phyloP scores from a whole-genome alignment of 2,113 vertebrate species.

The Ceyx cyanopectus region DNA sequence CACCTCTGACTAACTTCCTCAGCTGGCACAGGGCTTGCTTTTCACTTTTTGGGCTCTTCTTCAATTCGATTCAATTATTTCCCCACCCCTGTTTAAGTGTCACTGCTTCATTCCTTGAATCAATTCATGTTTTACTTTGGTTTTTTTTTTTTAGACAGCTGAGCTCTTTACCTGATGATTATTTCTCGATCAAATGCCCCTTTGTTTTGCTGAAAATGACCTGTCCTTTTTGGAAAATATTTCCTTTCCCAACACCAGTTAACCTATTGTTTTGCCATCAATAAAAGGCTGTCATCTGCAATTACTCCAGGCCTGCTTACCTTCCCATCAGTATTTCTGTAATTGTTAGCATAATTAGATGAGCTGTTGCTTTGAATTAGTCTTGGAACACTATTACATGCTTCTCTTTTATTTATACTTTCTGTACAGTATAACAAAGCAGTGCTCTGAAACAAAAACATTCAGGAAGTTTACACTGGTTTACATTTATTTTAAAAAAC shows the following conservation, averaged over 20 bases:
- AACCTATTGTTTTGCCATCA: not conserved
- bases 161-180: not conserved
- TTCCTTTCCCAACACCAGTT: not conserved
- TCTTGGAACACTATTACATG: not conserved
- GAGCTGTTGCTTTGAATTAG: slow-evolving; percentile 24
- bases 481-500: slow-evolving; percentile 46
- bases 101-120: not conserved
- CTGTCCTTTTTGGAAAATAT: no score
- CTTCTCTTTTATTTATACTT: not conserved
- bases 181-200: not conserved
- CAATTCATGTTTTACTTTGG: not conserved
- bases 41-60: not conserved
- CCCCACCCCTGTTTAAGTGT: not conserved
- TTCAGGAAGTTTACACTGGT: not conserved
- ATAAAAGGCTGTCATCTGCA: not conserved
- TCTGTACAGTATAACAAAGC: slow-evolving; percentile 24
- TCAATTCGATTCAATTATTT: not conserved
- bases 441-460: slow-evolving; percentile 20
- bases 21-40: not conserved
- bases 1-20: not conserved
- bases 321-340: not conserved
- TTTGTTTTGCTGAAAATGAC: not conserved
- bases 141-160: not conserved
- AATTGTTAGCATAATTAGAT: not conserved
- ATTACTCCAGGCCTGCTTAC: not conserved